phyloP scores from a whole-genome alignment of 2,888 invertebrate species.

The Brachycybe producta region DNA sequence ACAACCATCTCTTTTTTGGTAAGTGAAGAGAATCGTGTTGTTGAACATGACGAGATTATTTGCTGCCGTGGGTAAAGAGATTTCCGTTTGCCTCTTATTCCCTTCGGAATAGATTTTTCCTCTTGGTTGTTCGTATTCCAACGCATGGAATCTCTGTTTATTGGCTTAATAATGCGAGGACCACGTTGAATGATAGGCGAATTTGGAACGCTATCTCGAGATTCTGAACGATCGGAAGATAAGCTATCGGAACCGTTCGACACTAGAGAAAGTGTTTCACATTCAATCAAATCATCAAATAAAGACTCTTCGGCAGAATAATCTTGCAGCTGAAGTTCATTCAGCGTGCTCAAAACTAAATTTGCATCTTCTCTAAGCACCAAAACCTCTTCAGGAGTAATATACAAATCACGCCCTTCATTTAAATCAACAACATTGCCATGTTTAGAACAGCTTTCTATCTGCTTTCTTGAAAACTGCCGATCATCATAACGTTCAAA shows the following conservation, averaged over 20 bases:
- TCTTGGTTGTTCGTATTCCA: slow-evolving; percentile 18
- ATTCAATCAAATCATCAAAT: slow-evolving; percentile 42
- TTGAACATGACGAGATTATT: slow-evolving; percentile 15
- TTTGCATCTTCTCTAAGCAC: slow-evolving; percentile 45
- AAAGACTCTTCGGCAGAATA: slow-evolving; percentile 24
- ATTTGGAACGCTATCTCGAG: slow-evolving; percentile 18
- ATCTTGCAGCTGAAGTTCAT: slow-evolving; percentile 34
- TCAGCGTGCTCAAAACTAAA: slow-evolving; percentile 42
- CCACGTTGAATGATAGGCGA: slow-evolving; percentile 40
- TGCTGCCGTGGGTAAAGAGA: slow-evolving; percentile 27
- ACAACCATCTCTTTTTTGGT: slow-evolving; percentile 22
- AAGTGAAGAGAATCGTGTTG: slow-evolving; percentile 22
- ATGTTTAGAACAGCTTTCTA: no score
- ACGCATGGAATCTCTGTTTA: slow-evolving; percentile 12
- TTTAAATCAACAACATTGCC: background rate
- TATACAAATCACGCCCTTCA: slow-evolving; percentile 20
- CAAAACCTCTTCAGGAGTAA: slow-evolving; percentile 36
- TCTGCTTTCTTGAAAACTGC: no score
- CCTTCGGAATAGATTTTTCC: slow-evolving; percentile 40
- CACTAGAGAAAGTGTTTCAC: slow-evolving; percentile 53
- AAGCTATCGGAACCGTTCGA: slow-evolving; percentile 56
- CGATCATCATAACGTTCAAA: background rate
- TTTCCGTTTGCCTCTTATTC: slow-evolving; percentile 52
- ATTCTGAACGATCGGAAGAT: slow-evolving; percentile 35
- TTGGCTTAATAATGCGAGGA: slow-evolving; percentile 42